A percentile compares a stretch with the other conserved stretches of the same genome.
Evolutionary conservation across 2,888 invertebrate species (phyloP).

Genomic region (Polydrusus pterygomalis): DNA sequence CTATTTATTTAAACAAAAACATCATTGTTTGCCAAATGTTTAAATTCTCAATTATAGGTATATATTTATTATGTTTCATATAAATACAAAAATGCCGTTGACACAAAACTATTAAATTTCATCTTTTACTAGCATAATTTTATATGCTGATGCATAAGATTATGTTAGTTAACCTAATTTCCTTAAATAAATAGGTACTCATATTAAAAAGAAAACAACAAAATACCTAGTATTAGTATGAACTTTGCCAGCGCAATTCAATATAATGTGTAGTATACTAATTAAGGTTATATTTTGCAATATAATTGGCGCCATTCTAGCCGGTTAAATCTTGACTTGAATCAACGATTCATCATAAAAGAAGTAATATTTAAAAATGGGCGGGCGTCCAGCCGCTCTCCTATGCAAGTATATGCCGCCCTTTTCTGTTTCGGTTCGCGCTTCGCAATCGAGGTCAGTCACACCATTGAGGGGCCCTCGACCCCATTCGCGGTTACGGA

Average conservation of each 20-base stretch:
- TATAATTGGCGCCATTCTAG: not conserved
- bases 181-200: no score
- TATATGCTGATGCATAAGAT: not conserved
- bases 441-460: slow-evolving; percentile 51
- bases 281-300: slow-evolving; percentile 4
- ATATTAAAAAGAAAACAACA: not conserved
- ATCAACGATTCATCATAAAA: no score
- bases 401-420: slow-evolving; percentile 11
- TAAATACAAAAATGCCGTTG: not conserved
- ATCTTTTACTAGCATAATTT: not conserved
- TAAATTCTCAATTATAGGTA: no score
- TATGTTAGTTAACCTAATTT: not conserved
- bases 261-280: not conserved
- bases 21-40: no score
- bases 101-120: not conserved
- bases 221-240: not conserved
- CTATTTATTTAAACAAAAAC: no score
- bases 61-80: not conserved
- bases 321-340: no score
- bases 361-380: not conserved
- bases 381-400: slow-evolving; percentile 12
- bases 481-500: slow-evolving; percentile 46
- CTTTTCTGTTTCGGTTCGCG: slow-evolving; percentile 26
- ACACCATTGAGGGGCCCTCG: slow-evolving; percentile 47
- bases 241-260: not conserved